These are phyloP conservation scores for Mactromeris polynyma DNA, from an alignment of 2,888 invertebrate species.

Conservation along the genomic window DNA sequence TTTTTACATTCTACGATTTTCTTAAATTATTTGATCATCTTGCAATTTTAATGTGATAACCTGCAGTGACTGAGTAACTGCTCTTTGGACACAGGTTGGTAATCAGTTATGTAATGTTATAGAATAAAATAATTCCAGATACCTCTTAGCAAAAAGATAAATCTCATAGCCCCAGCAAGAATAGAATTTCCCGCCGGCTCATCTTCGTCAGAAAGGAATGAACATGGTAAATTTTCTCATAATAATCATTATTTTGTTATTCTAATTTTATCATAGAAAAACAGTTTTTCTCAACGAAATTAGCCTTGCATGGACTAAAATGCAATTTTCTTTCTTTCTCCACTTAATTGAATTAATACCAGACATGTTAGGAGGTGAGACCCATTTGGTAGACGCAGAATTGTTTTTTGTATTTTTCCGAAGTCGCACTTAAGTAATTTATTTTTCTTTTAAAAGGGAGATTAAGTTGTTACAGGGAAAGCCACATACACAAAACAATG, in stretches of 20 bases:
- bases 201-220: background rate
- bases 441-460: no score
- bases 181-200: conserved; percentile 60
- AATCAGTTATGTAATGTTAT: no score
- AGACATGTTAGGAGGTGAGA: background rate
- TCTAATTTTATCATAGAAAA: background rate
- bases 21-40: no score
- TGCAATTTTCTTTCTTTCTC: background rate
- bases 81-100: no score
- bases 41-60: no score
- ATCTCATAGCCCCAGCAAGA: conserved; percentile 71
- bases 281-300: background rate
- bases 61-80: no score
- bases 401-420: background rate
- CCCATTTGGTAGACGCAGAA: background rate
- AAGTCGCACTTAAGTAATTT: background rate
- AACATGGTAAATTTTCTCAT: conserved; percentile 20
- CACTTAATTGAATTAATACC: background rate
- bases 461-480: no score
- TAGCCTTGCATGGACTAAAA: background rate
- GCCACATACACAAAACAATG: no score
- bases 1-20: no score
- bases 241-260: background rate
- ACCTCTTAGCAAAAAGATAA: conserved; percentile 76
- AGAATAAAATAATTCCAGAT: conserved; percentile 61